These are phyloP conservation scores for Spisula solida DNA, from an alignment of 2,888 invertebrate species.

Conservation along the genomic window DNA sequence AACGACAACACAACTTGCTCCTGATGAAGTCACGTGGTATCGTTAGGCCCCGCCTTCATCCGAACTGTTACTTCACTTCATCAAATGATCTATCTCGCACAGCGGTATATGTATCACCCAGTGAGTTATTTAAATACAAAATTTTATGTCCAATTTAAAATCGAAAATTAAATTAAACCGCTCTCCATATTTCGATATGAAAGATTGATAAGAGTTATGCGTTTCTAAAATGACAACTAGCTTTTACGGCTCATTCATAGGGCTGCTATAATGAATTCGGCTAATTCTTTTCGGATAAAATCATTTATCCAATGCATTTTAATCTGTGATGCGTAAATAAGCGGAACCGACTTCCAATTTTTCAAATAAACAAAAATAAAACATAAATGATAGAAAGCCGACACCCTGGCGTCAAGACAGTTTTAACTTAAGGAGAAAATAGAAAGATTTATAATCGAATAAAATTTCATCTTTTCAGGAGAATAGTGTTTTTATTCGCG, in stretches of 20 bases:
- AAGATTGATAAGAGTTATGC: not conserved
- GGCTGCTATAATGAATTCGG: constrained; percentile 49
- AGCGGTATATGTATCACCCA: constrained; percentile 31
- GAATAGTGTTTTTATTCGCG: constrained; percentile 58
- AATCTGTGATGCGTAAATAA: constrained; percentile 49
- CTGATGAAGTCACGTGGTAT: not conserved
- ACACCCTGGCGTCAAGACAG: constrained; percentile 56
- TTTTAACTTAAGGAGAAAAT: constrained; percentile 35
- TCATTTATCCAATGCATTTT: constrained; percentile 53
- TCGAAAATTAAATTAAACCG: constrained; percentile 62
- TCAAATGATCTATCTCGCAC: constrained; percentile 13
- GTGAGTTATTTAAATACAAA: constrained; percentile 55
- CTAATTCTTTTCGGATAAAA: constrained; percentile 43
- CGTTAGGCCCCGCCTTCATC: not conserved
- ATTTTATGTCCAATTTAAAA: constrained; percentile 62
- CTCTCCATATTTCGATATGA: constrained; percentile 52
- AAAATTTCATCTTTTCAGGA: constrained; percentile 37
- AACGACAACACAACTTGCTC: not conserved
- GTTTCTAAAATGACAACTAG: constrained; percentile 39
- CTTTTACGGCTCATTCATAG: constrained; percentile 50
- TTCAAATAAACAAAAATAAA: constrained; percentile 57
- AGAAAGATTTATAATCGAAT: constrained; percentile 55
- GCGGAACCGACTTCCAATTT: constrained; percentile 51
- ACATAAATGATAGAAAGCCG: constrained; percentile 31
- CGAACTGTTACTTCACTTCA: constrained; percentile 42